Evolutionary conservation across 2,113 vertebrate species (phyloP).

Genomic region (Myrmecobius fasciatus): DNA sequence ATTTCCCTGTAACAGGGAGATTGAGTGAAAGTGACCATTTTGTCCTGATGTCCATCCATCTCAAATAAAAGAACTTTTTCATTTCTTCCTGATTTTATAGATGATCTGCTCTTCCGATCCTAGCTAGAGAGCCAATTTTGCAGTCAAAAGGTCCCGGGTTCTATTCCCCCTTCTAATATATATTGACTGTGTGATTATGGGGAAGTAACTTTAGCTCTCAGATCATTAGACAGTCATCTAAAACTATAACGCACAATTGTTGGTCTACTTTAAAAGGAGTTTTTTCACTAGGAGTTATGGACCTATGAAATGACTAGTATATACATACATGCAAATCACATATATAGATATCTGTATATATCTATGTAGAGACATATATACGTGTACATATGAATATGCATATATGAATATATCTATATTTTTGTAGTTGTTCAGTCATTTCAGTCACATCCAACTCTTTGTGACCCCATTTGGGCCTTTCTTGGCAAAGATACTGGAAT

Average conservation of each 20-base stretch:
- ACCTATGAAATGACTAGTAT: background rate
- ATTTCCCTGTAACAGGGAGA: background rate
- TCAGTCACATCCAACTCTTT: background rate
- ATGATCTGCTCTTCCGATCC: background rate
- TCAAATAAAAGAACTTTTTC: background rate
- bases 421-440: background rate
- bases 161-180: accelerated
- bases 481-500: background rate
- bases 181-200: accelerated
- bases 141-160: background rate
- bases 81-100: background rate
- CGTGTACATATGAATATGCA: background rate
- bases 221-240: background rate
- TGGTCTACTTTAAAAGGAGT: background rate
- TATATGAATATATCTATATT: background rate
- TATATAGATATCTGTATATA: too few relatives aligned
- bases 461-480: background rate
- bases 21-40: background rate
- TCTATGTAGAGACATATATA: background rate
- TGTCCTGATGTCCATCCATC: background rate
- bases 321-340: background rate
- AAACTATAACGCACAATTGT: background rate
- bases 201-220: background rate
- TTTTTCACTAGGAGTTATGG: background rate
- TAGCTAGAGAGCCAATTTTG: background rate